Evolutionary conservation across 2,113 vertebrate species (phyloP), one percentile per base, ranked within the genome.

Genomic region (Neomonachus schauinslandi): DNA sequence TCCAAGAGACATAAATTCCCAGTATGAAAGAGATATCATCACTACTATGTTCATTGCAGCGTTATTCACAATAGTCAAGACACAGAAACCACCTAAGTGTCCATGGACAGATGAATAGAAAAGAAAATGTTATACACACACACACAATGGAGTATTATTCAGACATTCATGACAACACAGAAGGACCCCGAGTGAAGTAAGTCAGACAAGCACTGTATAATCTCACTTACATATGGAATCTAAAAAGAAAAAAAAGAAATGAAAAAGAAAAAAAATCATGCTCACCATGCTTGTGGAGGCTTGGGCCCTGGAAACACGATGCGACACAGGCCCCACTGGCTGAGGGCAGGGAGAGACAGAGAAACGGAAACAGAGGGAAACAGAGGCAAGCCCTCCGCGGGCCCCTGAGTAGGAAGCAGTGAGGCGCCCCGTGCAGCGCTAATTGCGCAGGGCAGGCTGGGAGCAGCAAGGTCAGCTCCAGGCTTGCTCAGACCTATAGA

Each of bases 391-490:
- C 72, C 3, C 24, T 76, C 39, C 2, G 72, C 24, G 19, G 31
- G 13, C 13, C 24, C 72, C 72, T 46, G 36, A 3, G 3, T 8
- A 46, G 39, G 14, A 28, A 13, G 39, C 3, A 0, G 24, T 2
- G 39, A 12, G 1, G 9, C 1, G 26, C 24, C 42, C 5, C 42
- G 21, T 13, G 36, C 6, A 2, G 42, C 13, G 3, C 24, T 24
- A 49, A 14, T 16, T 16, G 26, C 0, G 7, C 1, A 0, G 19
- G 6, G 39, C n/a, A 24, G 3, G 2, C 71, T 80, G 86, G n/a
- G 42, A 39, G 31, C 2, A 1, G 26, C 51, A 0, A 5, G 2
- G 15, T 74, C 10, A 6, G 21, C 36, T n/a, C 7, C 0, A 4
- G 5, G 28, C 16, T 33, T 4, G 7, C 7, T 19, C 2, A 2